Conservation (phyloP, 2,888 invertebrate genomes). For the Mayetiola destructor region DNA sequence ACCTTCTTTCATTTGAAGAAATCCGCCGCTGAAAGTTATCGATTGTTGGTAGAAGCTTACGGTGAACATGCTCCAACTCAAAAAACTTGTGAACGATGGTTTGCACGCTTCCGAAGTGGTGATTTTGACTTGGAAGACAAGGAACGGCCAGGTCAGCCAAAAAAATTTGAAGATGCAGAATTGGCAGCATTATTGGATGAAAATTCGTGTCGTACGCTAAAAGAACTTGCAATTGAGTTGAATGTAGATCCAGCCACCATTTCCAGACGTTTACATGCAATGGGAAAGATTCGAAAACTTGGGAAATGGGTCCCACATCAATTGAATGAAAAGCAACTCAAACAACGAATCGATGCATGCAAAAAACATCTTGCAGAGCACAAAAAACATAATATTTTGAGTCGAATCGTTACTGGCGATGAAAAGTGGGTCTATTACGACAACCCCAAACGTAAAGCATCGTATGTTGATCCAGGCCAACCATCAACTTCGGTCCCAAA, state of each 20-base stretch:
- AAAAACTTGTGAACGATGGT: constrained; percentile 17
- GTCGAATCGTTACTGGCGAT: too few relatives aligned
- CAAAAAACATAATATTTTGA: background rate
- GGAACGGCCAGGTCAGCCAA: constrained; percentile 15
- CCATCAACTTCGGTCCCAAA: too few relatives aligned
- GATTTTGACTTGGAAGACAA: constrained; percentile 19
- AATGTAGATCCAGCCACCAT: background rate
- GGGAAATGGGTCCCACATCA: constrained; percentile 17
- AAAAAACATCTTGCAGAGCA: background rate
- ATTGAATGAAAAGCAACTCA: constrained; percentile 12
- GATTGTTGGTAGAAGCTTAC: background rate
- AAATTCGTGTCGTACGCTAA: constrained; percentile 15
- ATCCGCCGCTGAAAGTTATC: background rate
- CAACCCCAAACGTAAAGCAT: too few relatives aligned
- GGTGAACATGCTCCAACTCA: constrained; percentile 16
- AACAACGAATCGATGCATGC: background rate
- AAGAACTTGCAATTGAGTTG: background rate
- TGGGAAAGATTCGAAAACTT: constrained; percentile 15
- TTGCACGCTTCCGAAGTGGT: constrained; percentile 17
- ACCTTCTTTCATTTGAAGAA: background rate
- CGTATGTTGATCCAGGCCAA: too few relatives aligned
- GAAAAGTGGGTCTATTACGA: too few relatives aligned
- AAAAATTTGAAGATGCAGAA: constrained; percentile 14
- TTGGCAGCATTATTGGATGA: constrained; percentile 18
- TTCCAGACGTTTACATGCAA: background rate